These are phyloP conservation scores for Psittacula echo DNA, from an alignment of 2,797 vertebrate species.

Conservation along the genomic window DNA sequence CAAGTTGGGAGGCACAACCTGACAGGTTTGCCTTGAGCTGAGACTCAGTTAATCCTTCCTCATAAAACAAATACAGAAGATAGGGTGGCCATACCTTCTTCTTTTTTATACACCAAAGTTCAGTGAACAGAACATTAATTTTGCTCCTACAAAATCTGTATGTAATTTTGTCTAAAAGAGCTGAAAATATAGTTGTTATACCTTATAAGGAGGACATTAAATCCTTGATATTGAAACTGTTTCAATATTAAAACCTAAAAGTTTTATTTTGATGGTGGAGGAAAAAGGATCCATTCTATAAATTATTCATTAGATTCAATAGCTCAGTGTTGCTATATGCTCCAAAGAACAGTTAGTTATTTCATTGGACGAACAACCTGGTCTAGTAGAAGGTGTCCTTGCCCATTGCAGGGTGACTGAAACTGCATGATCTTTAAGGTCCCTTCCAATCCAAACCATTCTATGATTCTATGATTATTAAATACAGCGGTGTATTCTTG, in stretches of 20 bases:
- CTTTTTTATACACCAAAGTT: not conserved
- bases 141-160: not conserved
- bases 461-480: not conserved
- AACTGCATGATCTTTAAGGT: not conserved
- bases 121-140: not conserved
- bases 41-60: not conserved
- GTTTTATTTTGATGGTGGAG: not conserved
- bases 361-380: not conserved
- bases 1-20: accelerated
- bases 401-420: not conserved
- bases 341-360: not conserved
- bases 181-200: not conserved
- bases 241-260: not conserved
- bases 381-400: not conserved
- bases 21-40: not conserved
- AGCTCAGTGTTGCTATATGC: not conserved
- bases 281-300: not conserved
- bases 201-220: accelerated
- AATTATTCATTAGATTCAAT: not conserved
- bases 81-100: not conserved
- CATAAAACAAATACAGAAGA: not conserved
- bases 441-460: not conserved
- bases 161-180: not conserved
- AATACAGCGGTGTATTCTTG: not conserved
- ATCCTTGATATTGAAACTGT: not conserved